These are phyloP conservation scores for Myopa tessellatipennis DNA, from an alignment of 2,888 invertebrate species.

Conservation along the genomic window DNA sequence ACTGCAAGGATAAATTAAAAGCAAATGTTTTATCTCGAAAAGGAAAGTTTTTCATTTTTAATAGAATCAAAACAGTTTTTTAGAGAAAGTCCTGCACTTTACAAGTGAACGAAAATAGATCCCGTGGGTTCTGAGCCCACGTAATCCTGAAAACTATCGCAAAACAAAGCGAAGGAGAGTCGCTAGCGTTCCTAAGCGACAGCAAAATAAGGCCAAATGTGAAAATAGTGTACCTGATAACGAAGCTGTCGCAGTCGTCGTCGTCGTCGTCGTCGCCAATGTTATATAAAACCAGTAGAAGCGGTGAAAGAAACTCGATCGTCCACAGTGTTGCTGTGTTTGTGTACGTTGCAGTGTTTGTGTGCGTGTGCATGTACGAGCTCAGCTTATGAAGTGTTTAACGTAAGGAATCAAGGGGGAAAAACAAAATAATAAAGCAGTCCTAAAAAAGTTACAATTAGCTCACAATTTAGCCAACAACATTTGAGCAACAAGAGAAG, in stretches of 20 bases:
- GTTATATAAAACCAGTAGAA: neutral
- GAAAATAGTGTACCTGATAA: slow-evolving; percentile 31
- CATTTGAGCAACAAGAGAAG: too few species aligned
- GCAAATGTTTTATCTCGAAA: too few species aligned
- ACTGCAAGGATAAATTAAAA: too few species aligned
- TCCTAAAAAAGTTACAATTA: neutral
- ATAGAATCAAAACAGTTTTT: too few species aligned
- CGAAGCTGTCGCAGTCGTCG: neutral
- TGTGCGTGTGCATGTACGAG: neutral
- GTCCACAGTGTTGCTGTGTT: neutral
- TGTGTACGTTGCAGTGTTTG: neutral
- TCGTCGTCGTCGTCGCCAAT: slow-evolving; percentile 1
- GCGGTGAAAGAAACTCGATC: neutral
- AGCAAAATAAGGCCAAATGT: neutral
- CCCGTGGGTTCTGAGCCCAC: neutral
- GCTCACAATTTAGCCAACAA: neutral
- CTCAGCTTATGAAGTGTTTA: neutral
- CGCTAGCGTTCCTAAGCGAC: neutral
- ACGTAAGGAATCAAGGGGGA: neutral
- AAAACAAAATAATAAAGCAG: neutral
- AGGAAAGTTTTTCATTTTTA: too few species aligned
- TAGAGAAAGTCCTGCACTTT: too few species aligned
- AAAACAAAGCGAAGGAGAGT: slow-evolving; percentile 8
- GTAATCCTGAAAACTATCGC: slow-evolving; percentile 5
- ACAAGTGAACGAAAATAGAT: too few species aligned